phyloP scores from a whole-genome alignment of 2,113 vertebrate species.

The Chaetodon auriga region DNA sequence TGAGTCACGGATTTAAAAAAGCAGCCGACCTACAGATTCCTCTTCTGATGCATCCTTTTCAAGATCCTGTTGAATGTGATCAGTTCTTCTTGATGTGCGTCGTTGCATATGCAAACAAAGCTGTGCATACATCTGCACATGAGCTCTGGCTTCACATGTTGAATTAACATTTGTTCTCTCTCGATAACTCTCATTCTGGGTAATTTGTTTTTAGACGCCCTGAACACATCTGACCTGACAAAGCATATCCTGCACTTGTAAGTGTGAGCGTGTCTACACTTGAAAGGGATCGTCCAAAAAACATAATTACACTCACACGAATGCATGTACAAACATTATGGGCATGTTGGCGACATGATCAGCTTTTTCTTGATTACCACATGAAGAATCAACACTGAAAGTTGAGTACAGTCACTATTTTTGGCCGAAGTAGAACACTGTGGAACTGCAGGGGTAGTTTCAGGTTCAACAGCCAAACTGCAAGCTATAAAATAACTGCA shows the following conservation, averaged over 20 bases:
- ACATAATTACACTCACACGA: conserved; percentile 14
- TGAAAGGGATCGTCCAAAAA: neutral
- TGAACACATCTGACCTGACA: neutral
- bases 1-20: neutral
- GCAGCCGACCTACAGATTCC: neutral
- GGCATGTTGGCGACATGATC: neutral
- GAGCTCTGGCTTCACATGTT: neutral
- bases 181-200: too few relatives aligned
- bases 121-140: neutral
- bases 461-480: neutral
- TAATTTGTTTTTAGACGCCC: neutral
- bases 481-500: neutral
- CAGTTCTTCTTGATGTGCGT: too few relatives aligned
- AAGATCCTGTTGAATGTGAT: neutral
- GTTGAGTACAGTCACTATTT: neutral
- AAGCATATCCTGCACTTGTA: neutral
- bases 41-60: neutral
- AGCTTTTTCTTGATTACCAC: neutral
- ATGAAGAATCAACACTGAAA: neutral
- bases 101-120: too few relatives aligned
- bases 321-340: conserved; percentile 2
- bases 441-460: neutral
- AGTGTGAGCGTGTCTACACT: neutral
- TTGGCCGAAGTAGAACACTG: neutral
- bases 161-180: neutral